A percentile compares a stretch with the other conserved stretches of the same genome.
phyloP scores from a whole-genome alignment of 2,888 invertebrate species.

The Trichogramma evanescens region DNA sequence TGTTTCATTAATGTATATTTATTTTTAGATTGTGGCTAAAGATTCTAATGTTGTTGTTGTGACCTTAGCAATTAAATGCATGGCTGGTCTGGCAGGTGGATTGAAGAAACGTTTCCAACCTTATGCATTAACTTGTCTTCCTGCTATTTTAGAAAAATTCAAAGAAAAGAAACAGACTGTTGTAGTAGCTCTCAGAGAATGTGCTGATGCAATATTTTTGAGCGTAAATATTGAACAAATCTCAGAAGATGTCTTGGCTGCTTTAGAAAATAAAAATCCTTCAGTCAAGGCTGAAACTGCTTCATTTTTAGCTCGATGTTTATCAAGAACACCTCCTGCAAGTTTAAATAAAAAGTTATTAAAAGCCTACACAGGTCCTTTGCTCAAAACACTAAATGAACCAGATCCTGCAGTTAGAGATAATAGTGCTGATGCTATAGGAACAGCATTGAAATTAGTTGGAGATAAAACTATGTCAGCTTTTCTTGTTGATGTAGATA shows the following conservation, averaged over 20 bases:
- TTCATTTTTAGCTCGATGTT: conserved; percentile 74
- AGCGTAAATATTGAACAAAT: conserved; percentile 74
- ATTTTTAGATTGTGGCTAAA: conserved; percentile 72
- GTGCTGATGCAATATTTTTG: conserved; percentile 80
- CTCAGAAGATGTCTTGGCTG: conserved; percentile 77
- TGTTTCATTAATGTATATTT: neutral
- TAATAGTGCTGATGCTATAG: conserved; percentile 85
- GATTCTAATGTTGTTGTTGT: conserved; percentile 94
- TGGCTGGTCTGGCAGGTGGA: conserved; percentile 76
- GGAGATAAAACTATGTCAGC: conserved; percentile 85
- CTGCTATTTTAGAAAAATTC: conserved; percentile 86
- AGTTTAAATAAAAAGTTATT: conserved; percentile 83
- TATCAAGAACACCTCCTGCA: conserved; percentile 72
- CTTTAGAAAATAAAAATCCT: conserved; percentile 87
- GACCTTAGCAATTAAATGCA: conserved; percentile 74
- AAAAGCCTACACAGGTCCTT: conserved; percentile 69
- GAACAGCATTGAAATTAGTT: conserved; percentile 87
- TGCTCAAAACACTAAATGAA: conserved; percentile 73
- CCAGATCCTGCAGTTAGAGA: conserved; percentile 88
- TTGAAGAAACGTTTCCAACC: conserved; percentile 80
- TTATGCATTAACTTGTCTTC: conserved; percentile 71
- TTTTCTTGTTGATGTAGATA: conserved; percentile 82
- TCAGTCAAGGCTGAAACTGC: conserved; percentile 82
- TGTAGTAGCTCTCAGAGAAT: conserved; percentile 77
- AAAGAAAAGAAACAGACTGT: conserved; percentile 94